Evolutionary conservation across 92 coral and sea anemone species (phyloP).

Genomic region (Paramuricea clavata): DNA sequence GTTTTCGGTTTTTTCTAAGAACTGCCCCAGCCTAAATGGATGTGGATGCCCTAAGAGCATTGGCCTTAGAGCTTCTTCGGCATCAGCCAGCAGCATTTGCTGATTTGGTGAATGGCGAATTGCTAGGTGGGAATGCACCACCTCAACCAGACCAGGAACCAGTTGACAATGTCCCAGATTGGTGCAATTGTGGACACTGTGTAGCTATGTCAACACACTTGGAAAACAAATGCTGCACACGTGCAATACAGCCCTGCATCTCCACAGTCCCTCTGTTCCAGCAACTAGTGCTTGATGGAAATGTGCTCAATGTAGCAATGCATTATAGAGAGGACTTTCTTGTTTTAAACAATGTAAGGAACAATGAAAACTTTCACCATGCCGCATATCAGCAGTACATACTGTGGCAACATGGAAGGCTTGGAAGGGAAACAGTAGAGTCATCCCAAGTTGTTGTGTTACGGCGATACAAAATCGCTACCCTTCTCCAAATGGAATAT

Average conservation of each 20-base stretch:
- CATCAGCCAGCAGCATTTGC: constrained; percentile 23
- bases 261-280: constrained; percentile 45
- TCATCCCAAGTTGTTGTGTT: constrained; percentile 51
- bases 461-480: constrained; percentile 33
- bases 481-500: constrained; percentile 47
- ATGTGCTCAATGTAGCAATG: constrained; percentile 51
- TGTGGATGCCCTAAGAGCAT: neutral
- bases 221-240: constrained; percentile 49
- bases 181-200: constrained; percentile 1
- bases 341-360: constrained; percentile 51
- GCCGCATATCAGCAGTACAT: constrained; percentile 36
- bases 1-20: too few species aligned
- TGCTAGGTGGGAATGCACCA: neutral
- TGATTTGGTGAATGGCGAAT: constrained; percentile 31
- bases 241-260: constrained; percentile 18
- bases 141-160: neutral
- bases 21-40: too few species aligned
- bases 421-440: constrained; percentile 48
- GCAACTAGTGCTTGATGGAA: constrained; percentile 54
- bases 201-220: constrained; percentile 34
- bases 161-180: neutral
- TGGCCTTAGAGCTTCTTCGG: constrained; percentile 19
- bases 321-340: constrained; percentile 50
- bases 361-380: constrained; percentile 55
- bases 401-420: constrained; percentile 39